Conservation (phyloP, 2,888 invertebrate species). For the Drosophila diplacantha region DNA sequence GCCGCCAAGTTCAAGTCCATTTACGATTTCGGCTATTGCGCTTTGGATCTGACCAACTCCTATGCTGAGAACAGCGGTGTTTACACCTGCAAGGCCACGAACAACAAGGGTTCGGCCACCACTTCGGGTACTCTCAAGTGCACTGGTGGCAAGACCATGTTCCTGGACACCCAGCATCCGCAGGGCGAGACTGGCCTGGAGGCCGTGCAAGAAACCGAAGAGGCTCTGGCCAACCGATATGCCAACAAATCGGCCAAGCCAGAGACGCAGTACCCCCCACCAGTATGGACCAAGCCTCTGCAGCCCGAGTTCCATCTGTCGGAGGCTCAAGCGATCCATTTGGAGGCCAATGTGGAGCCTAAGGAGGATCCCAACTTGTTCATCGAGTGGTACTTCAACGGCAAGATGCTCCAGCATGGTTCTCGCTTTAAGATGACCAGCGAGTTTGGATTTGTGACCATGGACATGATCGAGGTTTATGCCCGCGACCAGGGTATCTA, state of each 20-base stretch:
- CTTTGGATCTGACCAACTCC: conserved; percentile 91
- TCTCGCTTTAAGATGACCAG: conserved; percentile 94
- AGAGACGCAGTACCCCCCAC: conserved; percentile 88
- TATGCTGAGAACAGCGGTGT: conserved; percentile 96
- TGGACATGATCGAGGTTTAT: conserved; percentile 94
- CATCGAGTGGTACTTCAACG: conserved; percentile 96
- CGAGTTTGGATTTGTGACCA: conserved; percentile 97
- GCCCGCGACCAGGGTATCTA: conserved; percentile 96
- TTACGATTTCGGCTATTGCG: conserved; percentile 97
- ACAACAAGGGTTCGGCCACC: conserved; percentile 91
- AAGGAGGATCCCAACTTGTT: conserved; percentile 93
- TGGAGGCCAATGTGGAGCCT: conserved; percentile 96
- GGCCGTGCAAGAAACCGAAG: conserved; percentile 93
- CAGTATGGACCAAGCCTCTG: conserved; percentile 90
- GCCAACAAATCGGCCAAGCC: conserved; percentile 84
- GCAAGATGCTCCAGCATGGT: conserved; percentile 90
- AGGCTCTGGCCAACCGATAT: conserved; percentile 85
- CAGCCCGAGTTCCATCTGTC: conserved; percentile 87
- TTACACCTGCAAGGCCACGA: conserved; percentile 93
- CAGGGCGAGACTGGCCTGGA: conserved; percentile 94
- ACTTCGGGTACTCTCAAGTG: conserved; percentile 93
- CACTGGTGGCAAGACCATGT: conserved; percentile 87
- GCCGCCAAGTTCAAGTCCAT: conserved; percentile 94
- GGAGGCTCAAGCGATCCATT: conserved; percentile 91
- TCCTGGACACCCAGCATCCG: conserved; percentile 94